Percentiles rank a stretch among this genome's conserved stretches.
These are phyloP conservation scores for Oligia fasciuncula DNA, from an alignment of 2,888 invertebrate species.

Conservation along the genomic window DNA sequence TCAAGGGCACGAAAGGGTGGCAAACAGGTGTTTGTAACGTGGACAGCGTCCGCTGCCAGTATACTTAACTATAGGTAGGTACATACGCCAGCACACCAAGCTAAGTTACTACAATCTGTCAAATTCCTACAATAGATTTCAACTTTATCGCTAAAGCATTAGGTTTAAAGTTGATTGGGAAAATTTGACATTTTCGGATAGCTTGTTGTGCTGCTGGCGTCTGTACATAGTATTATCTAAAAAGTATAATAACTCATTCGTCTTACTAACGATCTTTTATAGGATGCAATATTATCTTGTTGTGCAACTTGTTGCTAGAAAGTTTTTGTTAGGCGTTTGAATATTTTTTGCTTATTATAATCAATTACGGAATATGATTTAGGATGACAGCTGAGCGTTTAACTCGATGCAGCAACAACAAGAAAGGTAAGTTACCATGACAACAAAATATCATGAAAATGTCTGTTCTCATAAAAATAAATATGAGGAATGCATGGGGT, in stretches of 20 bases:
- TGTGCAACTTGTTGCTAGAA: constrained; percentile 10
- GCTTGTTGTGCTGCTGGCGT: too few species aligned
- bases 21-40: not conserved
- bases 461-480: not conserved
- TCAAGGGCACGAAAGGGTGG: constrained; percentile 6
- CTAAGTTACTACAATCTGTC: too few species aligned
- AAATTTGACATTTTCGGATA: too few species aligned
- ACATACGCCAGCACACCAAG: too few species aligned
- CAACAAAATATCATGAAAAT: not conserved
- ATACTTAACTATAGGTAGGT: not conserved
- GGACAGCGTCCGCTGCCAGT: not conserved
- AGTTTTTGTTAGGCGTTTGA: not conserved
- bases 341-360: not conserved
- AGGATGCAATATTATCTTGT: not conserved
- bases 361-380: not conserved
- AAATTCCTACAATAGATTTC: too few species aligned
- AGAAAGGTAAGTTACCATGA: not conserved
- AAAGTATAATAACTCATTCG: not conserved
- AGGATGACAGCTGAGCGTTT: too few species aligned
- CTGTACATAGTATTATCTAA: not conserved
- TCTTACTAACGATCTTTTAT: too few species aligned
- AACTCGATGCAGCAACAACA: not conserved
- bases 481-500: not conserved
- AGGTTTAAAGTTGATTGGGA: too few species aligned
- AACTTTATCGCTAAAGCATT: too few species aligned